A percentile compares a stretch with the other conserved stretches of the same genome.
These are phyloP conservation scores for Encarsia formosa DNA, from an alignment of 2,888 invertebrate species.

Conservation along the genomic window DNA sequence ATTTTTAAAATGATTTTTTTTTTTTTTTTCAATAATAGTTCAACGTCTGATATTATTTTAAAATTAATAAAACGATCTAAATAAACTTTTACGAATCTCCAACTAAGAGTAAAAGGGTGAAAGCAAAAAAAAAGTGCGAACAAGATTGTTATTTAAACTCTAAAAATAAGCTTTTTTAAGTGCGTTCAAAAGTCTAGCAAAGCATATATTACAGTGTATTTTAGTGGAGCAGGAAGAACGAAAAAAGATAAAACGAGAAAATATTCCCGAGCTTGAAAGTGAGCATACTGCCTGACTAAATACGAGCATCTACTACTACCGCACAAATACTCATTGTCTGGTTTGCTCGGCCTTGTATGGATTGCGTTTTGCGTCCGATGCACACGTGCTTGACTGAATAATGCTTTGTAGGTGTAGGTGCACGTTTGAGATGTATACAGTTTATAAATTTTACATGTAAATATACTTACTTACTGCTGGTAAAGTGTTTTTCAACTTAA, in stretches of 20 bases:
- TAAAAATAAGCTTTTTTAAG: slow-evolving; percentile 11
- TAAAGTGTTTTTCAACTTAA: background rate
- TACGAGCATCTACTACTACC: slow-evolving; percentile 17
- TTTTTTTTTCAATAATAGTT: too few species aligned
- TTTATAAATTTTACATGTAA: too few species aligned
- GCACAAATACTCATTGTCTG: slow-evolving; percentile 3
- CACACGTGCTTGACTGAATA: background rate
- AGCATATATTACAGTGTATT: slow-evolving; percentile 4
- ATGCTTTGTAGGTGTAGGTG: background rate
- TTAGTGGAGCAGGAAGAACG: background rate
- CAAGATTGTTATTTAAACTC: too few species aligned
- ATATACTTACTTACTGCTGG: background rate
- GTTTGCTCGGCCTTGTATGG: slow-evolving; percentile 7
- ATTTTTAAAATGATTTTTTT: too few species aligned
- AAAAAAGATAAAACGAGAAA: slow-evolving; percentile 12
- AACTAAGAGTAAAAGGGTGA: background rate
- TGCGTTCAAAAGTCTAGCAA: background rate
- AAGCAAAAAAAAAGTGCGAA: too few species aligned
- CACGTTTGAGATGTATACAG: too few species aligned
- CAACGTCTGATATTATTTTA: too few species aligned
- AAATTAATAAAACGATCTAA: too few species aligned
- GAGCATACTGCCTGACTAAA: slow-evolving; percentile 22
- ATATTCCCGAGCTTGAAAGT: background rate
- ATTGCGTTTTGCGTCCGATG: background rate
- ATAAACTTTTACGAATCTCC: too few species aligned